Conservation (phyloP, 1,140 invertebrate species). For the Drosophila lini region DNA sequence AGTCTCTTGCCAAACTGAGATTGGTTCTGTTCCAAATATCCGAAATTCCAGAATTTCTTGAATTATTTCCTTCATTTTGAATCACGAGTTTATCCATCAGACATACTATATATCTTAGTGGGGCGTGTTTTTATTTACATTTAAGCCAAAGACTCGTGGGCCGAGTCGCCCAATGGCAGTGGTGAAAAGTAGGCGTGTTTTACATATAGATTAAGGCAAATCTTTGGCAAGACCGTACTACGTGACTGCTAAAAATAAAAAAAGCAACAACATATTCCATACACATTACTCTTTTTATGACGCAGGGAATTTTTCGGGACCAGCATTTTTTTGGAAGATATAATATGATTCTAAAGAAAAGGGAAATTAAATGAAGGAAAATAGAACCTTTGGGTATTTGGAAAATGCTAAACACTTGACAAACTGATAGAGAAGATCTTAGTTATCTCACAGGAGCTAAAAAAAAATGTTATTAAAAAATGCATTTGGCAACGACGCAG, state of each 20-base stretch:
- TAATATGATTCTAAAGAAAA: background rate
- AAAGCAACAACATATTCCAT: conserved; percentile 33
- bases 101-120: conserved; percentile 11
- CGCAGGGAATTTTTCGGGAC: conserved; percentile 41
- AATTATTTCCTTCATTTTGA: conserved; percentile 17
- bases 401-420: conserved; percentile 6
- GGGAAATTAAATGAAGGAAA: background rate
- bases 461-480: conserved; percentile 25
- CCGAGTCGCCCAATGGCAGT: conserved; percentile 24
- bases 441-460: background rate
- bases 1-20: background rate
- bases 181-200: conserved; percentile 50
- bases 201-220: conserved; percentile 49
- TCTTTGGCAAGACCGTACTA: conserved; percentile 40
- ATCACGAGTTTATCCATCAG: conserved; percentile 30
- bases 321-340: conserved; percentile 13
- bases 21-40: conserved; percentile 1
- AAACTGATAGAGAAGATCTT: background rate
- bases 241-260: conserved; percentile 53
- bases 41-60: background rate
- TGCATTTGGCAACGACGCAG: conserved; percentile 48
- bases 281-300: conserved; percentile 51
- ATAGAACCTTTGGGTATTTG: background rate
- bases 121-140: conserved; percentile 62
- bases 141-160: conserved; percentile 43